Conservation (phyloP, 1,140 invertebrate species). For the Latrodectus geometricus region DNA sequence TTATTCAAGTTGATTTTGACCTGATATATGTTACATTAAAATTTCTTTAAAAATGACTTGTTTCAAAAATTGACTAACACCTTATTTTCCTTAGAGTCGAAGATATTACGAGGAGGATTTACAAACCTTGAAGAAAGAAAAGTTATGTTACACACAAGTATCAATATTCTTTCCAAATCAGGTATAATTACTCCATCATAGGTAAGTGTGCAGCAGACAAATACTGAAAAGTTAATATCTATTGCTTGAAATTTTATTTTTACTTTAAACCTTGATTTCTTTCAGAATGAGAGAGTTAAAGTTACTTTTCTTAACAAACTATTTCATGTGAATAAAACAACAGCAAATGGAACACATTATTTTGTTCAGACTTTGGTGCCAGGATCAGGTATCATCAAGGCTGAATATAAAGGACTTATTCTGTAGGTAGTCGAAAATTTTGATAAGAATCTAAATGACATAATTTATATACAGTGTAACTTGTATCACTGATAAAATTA, state of each 20-base stretch:
- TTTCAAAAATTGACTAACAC: too few relatives aligned
- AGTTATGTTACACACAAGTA: conserved; percentile 79
- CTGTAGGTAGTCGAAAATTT: neutral
- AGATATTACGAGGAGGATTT: conserved; percentile 9
- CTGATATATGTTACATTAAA: too few relatives aligned
- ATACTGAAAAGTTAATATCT: neutral
- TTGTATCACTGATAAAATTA: too few relatives aligned
- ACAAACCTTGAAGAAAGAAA: conserved; percentile 47
- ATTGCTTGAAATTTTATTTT: neutral
- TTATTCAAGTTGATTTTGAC: too few relatives aligned
- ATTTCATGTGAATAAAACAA: conserved; percentile 75
- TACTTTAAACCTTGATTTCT: neutral
- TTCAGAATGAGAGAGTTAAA: conserved; percentile 73
- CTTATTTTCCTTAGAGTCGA: conserved; percentile 9
- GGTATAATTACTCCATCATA: conserved; percentile 70
- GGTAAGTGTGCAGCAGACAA: neutral
- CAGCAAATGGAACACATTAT: conserved; percentile 81
- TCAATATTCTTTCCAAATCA: conserved; percentile 79
- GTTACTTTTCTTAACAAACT: conserved; percentile 75
- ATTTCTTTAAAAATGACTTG: too few relatives aligned
- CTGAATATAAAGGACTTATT: conserved; percentile 15
- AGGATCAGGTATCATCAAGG: conserved; percentile 23
- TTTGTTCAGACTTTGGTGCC: conserved; percentile 69
- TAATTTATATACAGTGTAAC: too few relatives aligned
- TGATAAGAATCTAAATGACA: too few relatives aligned